Percentiles rank a stretch among this genome's conserved stretches.
phyloP scores from a whole-genome alignment of 2,113 vertebrate genomes.

The Catharus fuscescens region DNA sequence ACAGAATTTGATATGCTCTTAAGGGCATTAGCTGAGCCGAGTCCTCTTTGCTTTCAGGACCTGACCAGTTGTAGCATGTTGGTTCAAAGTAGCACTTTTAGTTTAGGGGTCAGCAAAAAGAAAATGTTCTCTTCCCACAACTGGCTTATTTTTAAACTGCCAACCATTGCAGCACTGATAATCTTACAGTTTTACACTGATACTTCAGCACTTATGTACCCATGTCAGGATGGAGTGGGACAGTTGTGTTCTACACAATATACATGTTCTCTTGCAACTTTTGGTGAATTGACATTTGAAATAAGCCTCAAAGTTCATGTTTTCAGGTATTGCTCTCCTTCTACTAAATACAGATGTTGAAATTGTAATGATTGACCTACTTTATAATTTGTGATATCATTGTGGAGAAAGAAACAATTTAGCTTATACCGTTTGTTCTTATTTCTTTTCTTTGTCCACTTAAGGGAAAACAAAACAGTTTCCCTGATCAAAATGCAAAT shows the following conservation, averaged over 20 bases:
- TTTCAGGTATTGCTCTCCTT: not conserved
- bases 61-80: not conserved
- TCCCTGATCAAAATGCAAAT: not conserved
- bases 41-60: not conserved
- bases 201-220: not conserved
- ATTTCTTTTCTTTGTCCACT: not conserved
- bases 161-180: not conserved
- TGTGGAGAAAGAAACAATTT: not conserved
- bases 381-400: not conserved
- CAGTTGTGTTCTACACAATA: not conserved
- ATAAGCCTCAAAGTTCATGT: not conserved
- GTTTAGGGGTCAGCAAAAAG: not conserved
- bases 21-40: not conserved
- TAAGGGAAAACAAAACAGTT: not conserved
- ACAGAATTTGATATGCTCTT: not conserved
- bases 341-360: not conserved
- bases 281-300: not conserved
- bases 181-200: not conserved
- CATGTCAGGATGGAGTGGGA: not conserved
- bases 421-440: not conserved
- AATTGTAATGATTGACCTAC: not conserved
- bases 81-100: not conserved
- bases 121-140: not conserved
- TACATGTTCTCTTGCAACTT: not conserved
- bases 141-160: not conserved